Evolutionary conservation across 2,797 vertebrate genomes (phyloP).

Genomic region (Tauraco hartlaubi): DNA sequence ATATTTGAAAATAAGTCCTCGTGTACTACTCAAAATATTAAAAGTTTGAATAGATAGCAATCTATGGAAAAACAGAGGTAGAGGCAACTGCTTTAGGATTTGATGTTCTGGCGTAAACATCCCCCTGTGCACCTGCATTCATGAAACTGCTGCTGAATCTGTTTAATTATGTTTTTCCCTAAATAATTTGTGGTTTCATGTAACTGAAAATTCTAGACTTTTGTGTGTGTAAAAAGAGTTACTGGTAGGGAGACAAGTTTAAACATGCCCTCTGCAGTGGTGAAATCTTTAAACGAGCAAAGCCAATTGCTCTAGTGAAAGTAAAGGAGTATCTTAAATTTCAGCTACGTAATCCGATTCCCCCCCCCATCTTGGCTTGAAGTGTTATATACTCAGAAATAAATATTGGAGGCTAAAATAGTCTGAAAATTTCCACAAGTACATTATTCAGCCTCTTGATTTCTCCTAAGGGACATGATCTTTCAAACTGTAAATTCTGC

Average conservation of each 20-base stretch:
- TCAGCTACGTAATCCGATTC: not conserved
- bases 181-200: not conserved
- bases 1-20: not conserved
- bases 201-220: not conserved
- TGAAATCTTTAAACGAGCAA: not conserved
- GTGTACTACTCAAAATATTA: not conserved
- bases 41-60: not conserved
- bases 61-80: not conserved
- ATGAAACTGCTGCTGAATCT: not conserved
- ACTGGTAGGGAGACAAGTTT: not conserved
- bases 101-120: not conserved
- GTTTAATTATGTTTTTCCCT: not conserved
- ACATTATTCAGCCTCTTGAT: not conserved
- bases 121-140: not conserved
- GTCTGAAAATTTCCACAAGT: not conserved
- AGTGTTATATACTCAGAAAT: not conserved
- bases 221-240: not conserved
- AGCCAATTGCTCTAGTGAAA: not conserved
- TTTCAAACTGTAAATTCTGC: not conserved
- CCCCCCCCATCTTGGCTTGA: not conserved
- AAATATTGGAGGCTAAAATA: not conserved
- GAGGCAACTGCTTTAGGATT: not conserved
- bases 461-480: not conserved
- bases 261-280: not conserved
- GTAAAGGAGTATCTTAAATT: not conserved